Evolutionary conservation across 2,888 invertebrate species (phyloP), one percentile per base, ranked within the genome.

Genomic region (Agriopis leucophaearia): DNA sequence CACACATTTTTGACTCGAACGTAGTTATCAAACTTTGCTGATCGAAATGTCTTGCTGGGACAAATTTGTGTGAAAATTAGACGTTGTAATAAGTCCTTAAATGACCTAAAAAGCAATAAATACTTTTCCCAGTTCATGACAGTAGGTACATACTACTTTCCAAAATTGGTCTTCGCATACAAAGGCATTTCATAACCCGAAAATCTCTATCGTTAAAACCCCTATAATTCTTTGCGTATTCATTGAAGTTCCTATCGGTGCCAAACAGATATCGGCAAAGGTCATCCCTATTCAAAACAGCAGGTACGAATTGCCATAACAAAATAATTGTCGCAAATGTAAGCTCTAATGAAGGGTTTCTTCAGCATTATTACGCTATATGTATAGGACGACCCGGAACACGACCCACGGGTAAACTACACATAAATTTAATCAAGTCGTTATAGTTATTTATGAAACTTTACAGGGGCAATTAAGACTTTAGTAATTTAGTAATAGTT

Each of bases 261-360:
- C 69, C 67, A 66, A 61, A 63, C 65, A 71, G 66, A 66, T 70
- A 74, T 76, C 75, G 72, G 62, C 67, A 71, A 61, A 66, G 66
- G 54, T 48, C 60, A 64, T 69, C 68, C 69, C 71, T 71, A 71
- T 73, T 72, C 73, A 72, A 70, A 71, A 59, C 64, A 55, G 65
- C 45, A 51, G 55, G 62, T 59, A 71, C 67, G 68, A 58, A 63
- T 71, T 64, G 74, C 74, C 69, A 76, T 80, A 79, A 79, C 77
- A 71, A 76, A 83, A 82, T 81, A 81, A 84, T 82, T 78, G 79
- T 77, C 78, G 78, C 78, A 79, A 83, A 80, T 78, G 81, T 76
- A 74, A 78, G 77, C 76, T 77, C 74, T 84, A 86, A 88, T 86
- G 83, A 84, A 85, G 79, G 83, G 81, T 74, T 60, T 78, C 77